Evolutionary conservation across 1,140 invertebrate genomes (phyloP), one percentile per base, ranked within the genome.

Genomic region (Tetragnatha versicolor): DNA sequence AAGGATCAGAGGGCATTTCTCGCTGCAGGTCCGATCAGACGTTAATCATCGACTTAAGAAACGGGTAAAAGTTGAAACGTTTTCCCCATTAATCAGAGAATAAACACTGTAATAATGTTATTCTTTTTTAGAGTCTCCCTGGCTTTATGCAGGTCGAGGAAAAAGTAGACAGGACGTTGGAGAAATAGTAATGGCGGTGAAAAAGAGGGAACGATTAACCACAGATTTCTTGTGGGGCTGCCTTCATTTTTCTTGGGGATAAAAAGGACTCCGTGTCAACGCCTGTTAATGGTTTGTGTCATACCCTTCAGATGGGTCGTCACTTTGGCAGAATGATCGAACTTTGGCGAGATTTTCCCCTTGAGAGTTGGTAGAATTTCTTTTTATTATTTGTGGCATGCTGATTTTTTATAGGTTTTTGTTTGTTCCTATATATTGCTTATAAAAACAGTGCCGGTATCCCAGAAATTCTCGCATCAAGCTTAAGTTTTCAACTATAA

Each of bases 21-120:
- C 25, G 27, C 14, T 12, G n/a, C 20, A 29, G 27, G 47, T 17
- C 35, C 22, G 47, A 70, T 55, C 29, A 70, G 60, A 22, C 69
- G 69, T 73, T 73, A 73, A 73, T 73, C 69, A 73, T 51, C 53
- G 35, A 39, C 69, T 70, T 37, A 10, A 45, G 17, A 27, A n/a
- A n/a, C n/a, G n/a, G n/a, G 9, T 47, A 37, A 73, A 73, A 73
- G 69, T 73, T 60, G 53, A 60, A 29, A 60, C 69, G 17, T 12
- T 10, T 60, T 14, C 47, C 12, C 53, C 69, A 73, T 73, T 73
- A 73, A 73, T 73, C 69, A 73, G 55, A 20, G 37, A 60, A 45
- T 73, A 73, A 73, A 73, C 53, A 73, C 53, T 42, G 69, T 73
- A 73, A 73, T 73, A 73, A 68, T 60, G 49, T 73, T 73, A 68